phyloP scores from a whole-genome alignment of 2,888 invertebrate genomes.

The Eristalis intricaria region DNA sequence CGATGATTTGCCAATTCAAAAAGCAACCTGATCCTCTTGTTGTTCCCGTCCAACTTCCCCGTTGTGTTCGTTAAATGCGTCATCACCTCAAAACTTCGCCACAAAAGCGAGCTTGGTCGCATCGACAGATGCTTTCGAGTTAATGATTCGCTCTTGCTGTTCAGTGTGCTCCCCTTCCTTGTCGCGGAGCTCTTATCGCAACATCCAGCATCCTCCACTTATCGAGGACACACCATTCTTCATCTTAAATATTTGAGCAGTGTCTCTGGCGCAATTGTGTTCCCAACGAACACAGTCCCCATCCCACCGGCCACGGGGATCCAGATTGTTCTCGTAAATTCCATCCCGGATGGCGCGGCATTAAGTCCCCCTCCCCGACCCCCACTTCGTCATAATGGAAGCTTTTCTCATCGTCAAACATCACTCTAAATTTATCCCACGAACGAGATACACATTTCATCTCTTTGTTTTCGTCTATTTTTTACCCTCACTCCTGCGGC shows the following conservation, averaged over 20 bases:
- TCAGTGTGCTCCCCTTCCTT: background rate
- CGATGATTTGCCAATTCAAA: background rate
- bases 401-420: background rate
- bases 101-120: background rate
- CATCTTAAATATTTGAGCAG: background rate
- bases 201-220: background rate
- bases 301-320: background rate
- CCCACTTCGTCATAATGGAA: background rate
- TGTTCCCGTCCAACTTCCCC: background rate
- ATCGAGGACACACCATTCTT: background rate
- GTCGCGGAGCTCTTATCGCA: background rate
- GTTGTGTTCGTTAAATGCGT: background rate
- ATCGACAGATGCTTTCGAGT: background rate
- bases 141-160: background rate
- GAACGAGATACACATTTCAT: background rate
- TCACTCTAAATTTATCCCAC: slow-evolving; percentile 27
- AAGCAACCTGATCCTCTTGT: background rate
- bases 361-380: background rate
- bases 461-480: slow-evolving; percentile 2
- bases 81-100: background rate
- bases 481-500: background rate
- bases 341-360: background rate
- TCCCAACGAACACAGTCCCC: background rate
- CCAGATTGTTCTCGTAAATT: background rate
- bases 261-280: background rate